Conservation (phyloP, 1,140 invertebrate species). For the Hylaeus anthracinus region DNA sequence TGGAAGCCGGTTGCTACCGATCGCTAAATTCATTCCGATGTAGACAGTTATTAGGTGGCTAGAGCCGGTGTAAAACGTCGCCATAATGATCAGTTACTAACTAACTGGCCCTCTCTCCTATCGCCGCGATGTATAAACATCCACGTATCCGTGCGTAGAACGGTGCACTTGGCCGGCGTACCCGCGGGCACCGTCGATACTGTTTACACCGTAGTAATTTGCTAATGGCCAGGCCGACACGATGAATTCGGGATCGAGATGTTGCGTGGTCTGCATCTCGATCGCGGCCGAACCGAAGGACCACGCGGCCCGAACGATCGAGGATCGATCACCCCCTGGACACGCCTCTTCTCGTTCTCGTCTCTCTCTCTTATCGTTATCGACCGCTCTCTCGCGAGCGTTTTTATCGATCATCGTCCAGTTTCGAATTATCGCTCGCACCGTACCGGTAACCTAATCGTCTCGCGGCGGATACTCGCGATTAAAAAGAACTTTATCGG, state of each 20-base stretch:
- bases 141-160: constrained; percentile 42
- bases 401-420: neutral
- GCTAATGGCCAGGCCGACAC: constrained; percentile 74
- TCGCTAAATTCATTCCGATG: constrained; percentile 74
- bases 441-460: neutral
- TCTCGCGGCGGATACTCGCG: no score
- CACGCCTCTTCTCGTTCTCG: constrained; percentile 49
- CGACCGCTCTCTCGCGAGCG: neutral
- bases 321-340: constrained; percentile 49
- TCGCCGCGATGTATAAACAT: constrained; percentile 37
- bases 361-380: constrained; percentile 36
- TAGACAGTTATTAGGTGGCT: constrained; percentile 76
- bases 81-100: constrained; percentile 76
- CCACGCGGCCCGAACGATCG: constrained; percentile 49
- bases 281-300: constrained; percentile 54
- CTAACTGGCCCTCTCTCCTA: constrained; percentile 67
- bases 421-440: neutral
- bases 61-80: constrained; percentile 76
- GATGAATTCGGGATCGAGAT: constrained; percentile 73
- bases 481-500: no score
- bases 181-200: constrained; percentile 69
- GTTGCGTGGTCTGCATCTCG: constrained; percentile 71
- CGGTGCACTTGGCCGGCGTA: constrained; percentile 20
- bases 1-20: constrained; percentile 44
- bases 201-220: constrained; percentile 80